These are phyloP conservation scores for Saturnia pavonia DNA, from an alignment of 2,888 invertebrate species.

Conservation along the genomic window DNA sequence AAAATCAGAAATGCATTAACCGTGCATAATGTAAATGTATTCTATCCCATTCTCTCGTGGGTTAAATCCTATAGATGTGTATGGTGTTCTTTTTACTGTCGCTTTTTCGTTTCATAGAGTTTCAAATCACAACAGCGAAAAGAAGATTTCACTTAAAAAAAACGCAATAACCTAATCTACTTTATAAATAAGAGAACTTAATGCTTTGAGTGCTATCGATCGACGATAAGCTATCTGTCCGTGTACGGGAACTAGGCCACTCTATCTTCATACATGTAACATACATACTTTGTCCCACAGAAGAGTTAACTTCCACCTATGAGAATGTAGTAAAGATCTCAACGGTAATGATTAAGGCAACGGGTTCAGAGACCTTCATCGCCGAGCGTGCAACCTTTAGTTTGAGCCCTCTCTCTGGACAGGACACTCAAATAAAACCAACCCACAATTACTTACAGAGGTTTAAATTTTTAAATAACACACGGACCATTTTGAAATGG, in stretches of 20 bases:
- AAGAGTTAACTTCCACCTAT: neutral
- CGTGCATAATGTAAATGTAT: no score
- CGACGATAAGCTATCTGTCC: conserved; percentile 67
- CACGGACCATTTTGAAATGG: conserved; percentile 8
- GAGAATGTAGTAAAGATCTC: conserved; percentile 15
- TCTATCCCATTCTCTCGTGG: no score
- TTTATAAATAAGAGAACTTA: conserved; percentile 34
- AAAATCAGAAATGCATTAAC: no score
- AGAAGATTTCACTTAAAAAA: conserved; percentile 22
- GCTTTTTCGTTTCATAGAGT: no score
- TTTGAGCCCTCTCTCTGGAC: conserved; percentile 32
- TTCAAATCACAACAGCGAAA: no score
- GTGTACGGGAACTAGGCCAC: conserved; percentile 64
- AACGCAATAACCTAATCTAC: conserved; percentile 30
- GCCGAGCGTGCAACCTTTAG: conserved; percentile 30
- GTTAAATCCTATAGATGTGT: no score
- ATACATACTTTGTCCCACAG: conserved; percentile 1
- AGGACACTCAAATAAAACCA: conserved; percentile 31
- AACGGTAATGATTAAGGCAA: conserved; percentile 56
- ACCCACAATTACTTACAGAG: conserved; percentile 38
- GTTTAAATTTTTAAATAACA: conserved; percentile 31
- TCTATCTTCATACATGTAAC: conserved; percentile 42
- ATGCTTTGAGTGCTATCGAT: conserved; percentile 65
- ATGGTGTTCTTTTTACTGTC: no score
- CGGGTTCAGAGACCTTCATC: conserved; percentile 60